Evolutionary conservation across 2,888 invertebrate species (phyloP), one percentile per base, ranked within the genome.

Genomic region (Caenorhabditis sp.): DNA sequence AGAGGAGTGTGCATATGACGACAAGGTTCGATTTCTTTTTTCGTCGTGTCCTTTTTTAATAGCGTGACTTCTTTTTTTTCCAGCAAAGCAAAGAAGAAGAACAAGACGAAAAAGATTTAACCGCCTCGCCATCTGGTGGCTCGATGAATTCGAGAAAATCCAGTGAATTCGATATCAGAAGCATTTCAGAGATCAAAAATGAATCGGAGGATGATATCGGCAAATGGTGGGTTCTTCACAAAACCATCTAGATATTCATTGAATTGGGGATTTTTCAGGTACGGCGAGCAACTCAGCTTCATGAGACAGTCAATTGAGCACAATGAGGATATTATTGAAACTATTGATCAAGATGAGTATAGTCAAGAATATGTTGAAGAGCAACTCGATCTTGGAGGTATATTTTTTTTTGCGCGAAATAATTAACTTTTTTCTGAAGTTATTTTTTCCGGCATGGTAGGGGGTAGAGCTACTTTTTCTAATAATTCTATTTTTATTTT

Each of bases 291-390:
- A 60, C 70, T 83, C 43, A 80, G 79, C 10, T 79, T 76, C 66
- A 77, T 83, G 79, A 64, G 78, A 26, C 76, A 82, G 49, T 76
- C 79, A 17, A 78, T 83, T 53, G 81, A 80, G 20, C 80, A 83
- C 52, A 80, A 71, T 31, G 72, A 72, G 27, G 65, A 62, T 20
- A 23, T 7, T 36, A 17, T 56, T 31, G 36, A 20, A 20, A 38
- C 25, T 14, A 21, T 25, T 52, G 26, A 63, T 63, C 63, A 59
- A 20, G 70, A 67, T 60, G 71, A 71, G 57, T 71, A 67, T 49
- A 62, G 59, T 50, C 23, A 54, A n/a, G 56, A 59, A 43, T 71
- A 71, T 36, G 63, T 71, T 20, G 67, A 67, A 36, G 71, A 71
- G 52, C 71, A 71, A 53, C 60, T 71, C 26, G 63, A 52, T 5